These are phyloP conservation scores for Podarcis siculus DNA, from an alignment of 2,797 vertebrate species.

Conservation along the genomic window DNA sequence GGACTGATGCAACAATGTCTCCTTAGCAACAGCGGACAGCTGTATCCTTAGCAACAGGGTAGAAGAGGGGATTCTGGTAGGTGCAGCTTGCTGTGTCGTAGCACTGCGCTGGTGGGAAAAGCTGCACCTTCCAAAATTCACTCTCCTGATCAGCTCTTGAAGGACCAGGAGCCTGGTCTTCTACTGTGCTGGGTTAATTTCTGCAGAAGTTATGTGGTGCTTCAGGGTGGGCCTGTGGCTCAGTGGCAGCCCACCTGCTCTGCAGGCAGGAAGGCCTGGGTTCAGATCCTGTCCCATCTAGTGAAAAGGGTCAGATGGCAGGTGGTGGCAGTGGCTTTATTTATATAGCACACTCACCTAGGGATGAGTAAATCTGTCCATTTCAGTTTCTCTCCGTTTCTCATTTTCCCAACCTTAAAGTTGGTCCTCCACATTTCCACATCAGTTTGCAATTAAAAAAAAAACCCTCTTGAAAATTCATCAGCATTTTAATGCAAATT, in stretches of 20 bases:
- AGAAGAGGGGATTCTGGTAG: not conserved
- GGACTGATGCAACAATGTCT: not conserved
- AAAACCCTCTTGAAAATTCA: no score
- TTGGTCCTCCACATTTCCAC: no score
- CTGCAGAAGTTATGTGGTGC: not conserved
- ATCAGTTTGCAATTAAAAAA: no score
- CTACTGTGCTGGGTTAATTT: no score
- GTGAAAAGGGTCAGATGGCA: not conserved
- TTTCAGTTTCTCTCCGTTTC: no score
- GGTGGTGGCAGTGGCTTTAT: no score
- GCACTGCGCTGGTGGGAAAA: not conserved
- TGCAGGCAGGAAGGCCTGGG: not conserved
- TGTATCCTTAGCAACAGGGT: not conserved
- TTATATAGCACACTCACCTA: no score
- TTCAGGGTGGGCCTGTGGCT: not conserved
- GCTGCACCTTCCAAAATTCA: not conserved
- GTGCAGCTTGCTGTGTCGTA: not conserved
- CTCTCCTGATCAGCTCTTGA: not conserved
- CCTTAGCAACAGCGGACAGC: no score
- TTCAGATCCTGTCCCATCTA: not conserved
- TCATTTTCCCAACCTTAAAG: no score
- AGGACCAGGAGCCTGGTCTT: not conserved
- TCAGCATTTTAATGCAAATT: no score
- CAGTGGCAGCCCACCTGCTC: not conserved
- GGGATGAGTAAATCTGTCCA: no score